Conservation (phyloP, 1,140 invertebrate species). For the Eriocheir sinensis region DNA sequence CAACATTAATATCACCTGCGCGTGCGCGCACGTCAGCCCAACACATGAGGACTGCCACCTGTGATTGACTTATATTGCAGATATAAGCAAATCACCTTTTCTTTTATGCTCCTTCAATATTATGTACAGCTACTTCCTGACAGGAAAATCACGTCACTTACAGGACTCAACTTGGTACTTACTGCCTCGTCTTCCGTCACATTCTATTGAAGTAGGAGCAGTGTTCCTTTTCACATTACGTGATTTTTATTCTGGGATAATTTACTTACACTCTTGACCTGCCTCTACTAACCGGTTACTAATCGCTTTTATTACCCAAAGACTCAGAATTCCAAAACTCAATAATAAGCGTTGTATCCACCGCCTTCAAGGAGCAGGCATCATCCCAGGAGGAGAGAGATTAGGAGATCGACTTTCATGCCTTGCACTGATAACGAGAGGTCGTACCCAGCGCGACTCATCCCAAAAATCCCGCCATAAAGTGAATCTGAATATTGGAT, state of each 20-base stretch:
- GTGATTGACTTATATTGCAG: not conserved
- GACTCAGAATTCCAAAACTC: not conserved
- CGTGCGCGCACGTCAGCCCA: not conserved
- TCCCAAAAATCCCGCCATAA: not conserved
- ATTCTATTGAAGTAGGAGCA: not conserved
- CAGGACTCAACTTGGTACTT: not conserved
- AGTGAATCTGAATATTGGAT: slow-evolving; percentile 25
- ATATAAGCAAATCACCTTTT: not conserved
- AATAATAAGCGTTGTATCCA: not conserved
- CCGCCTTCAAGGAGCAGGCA: not conserved
- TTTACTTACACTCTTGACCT: not conserved
- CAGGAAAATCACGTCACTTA: not conserved
- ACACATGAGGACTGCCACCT: not conserved
- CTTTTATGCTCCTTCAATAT: not conserved
- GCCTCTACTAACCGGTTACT: not conserved
- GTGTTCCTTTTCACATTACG: no score
- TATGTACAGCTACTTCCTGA: not conserved
- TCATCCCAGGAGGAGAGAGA: not conserved
- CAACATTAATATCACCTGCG: no score
- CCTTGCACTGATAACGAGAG: not conserved
- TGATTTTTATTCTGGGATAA: no score
- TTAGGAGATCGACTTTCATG: not conserved
- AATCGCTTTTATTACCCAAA: not conserved
- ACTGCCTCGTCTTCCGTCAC: not conserved
- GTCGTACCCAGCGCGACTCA: not conserved